phyloP scores from a whole-genome alignment of 2,113 vertebrate species.

The Pyrgilauda ruficollis region DNA sequence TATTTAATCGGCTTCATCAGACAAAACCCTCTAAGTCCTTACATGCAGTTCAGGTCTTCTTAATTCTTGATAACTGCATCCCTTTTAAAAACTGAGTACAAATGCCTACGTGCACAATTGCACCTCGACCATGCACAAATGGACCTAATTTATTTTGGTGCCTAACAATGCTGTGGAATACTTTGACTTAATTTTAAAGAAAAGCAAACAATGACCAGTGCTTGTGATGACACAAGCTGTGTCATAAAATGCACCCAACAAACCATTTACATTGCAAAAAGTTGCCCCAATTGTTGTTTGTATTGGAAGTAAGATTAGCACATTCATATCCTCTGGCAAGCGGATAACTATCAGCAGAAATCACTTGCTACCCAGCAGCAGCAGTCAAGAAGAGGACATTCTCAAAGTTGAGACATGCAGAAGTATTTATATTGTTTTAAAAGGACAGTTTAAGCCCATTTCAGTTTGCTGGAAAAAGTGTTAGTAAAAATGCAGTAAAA shows the following conservation, averaged over 20 bases:
- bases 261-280: constrained; percentile 59
- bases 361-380: not conserved
- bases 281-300: constrained; percentile 40
- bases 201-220: constrained; percentile 45
- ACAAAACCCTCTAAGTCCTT: not conserved
- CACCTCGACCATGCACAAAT: not conserved
- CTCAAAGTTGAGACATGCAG: not conserved
- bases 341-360: constrained; percentile 46
- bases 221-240: constrained; percentile 24
- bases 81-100: not conserved
- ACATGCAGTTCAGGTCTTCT: not conserved
- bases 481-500: not conserved
- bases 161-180: constrained; percentile 1
- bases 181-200: constrained; percentile 40
- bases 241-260: constrained; percentile 47
- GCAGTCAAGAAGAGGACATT: not conserved
- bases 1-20: not conserved
- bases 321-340: constrained; percentile 53
- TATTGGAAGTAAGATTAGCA: constrained; percentile 43
- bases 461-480: not conserved
- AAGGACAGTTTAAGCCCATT: not conserved
- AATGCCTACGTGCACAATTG: not conserved
- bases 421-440: not conserved
- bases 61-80: not conserved
- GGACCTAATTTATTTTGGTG: constrained; percentile 1